These are phyloP conservation scores for Larimichthys polyactis DNA, from an alignment of 2,113 vertebrate species.

Conservation along the genomic window DNA sequence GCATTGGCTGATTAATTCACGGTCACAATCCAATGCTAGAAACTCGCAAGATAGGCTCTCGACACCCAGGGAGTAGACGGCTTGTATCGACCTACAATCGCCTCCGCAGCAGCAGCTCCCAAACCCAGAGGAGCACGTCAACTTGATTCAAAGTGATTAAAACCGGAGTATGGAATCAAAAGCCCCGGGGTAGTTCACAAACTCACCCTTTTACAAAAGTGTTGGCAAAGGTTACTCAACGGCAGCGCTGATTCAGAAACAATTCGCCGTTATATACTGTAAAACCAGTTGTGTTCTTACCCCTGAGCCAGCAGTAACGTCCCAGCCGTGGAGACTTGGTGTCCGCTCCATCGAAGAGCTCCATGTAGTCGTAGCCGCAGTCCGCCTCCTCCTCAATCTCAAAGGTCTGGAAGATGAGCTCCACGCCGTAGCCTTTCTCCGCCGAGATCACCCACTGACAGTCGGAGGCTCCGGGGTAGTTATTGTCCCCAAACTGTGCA, in stretches of 20 bases:
- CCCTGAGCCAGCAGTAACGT: conserved; percentile 96
- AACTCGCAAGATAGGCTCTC: conserved; percentile 36
- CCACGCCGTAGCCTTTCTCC: conserved; percentile 94
- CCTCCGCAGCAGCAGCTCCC: conserved; percentile 47
- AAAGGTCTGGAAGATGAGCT: conserved; percentile 97
- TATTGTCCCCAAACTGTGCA: conserved; percentile 96
- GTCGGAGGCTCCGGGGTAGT: conserved; percentile 92
- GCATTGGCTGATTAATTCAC: conserved; percentile 57
- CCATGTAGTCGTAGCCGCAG: conserved; percentile 97
- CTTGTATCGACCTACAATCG: conserved; percentile 39
- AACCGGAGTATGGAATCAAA: conserved; percentile 31
- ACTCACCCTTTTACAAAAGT: conserved; percentile 10
- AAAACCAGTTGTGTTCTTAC: conserved; percentile 80
- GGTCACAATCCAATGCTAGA: conserved; percentile 31
- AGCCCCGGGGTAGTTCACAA: conserved; percentile 18
- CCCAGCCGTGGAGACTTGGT: conserved; percentile 92
- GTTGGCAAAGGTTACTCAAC: conserved; percentile 27
- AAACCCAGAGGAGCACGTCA: conserved; percentile 40
- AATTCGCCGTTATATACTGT: neutral
- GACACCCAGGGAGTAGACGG: conserved; percentile 25
- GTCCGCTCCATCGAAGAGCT: conserved; percentile 94
- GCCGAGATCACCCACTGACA: conserved; percentile 96
- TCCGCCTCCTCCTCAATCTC: conserved; percentile 97
- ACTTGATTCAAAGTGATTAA: conserved; percentile 50
- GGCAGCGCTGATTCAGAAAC: conserved; percentile 17